Evolutionary conservation across 53 echinoderm and acorn worm species (phyloP), one percentile per base, ranked within the genome.

Genomic region (Hippasteria phrygiana): DNA sequence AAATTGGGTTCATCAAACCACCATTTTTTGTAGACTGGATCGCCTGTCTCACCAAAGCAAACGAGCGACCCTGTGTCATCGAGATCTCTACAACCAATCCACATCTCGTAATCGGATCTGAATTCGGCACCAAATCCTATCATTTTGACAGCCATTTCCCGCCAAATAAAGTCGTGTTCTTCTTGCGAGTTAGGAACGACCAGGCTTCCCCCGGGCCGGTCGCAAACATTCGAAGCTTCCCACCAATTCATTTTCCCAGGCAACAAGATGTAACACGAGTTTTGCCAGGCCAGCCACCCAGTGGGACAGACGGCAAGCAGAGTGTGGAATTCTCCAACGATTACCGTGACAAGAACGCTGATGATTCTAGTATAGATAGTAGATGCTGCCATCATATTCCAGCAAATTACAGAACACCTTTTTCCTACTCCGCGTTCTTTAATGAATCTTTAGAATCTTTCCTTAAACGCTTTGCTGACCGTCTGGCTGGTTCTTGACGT

Each of bases 121-220:
- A 11, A 0, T 1, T 11, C 18, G 67, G 18, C 67, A 5, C 50
- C 75, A 0, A 28, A 20, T 1, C 9, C 50, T 0, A 8, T 16
- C 28, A 75, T 75, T 16, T 33, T 2, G 1, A 12, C 14, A 31
- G 28, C 28, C 75, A 75, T 75, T 75, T 75, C 75, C 75, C 12
- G 47, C 75, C 75, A 75, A 16, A 75, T 50, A 14, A 48, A 75
- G 50, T 75, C 32, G 12, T 48, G 47, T 32, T 75, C 75, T 48
- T 4, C 75, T 13, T 50, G 28, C 33, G 50, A 75, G 50, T 75
- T 22, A 13, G 29, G 50, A 31, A 75, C 50, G 28, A 75, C 13
- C 75, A 75, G 12, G 33, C 27, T 13, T 2, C 27, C 29, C 32
- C 75, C 75, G 17, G 75, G 50, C 29, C 75, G 50, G 31, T 48